These are phyloP conservation scores for Neoniphon sammara DNA, from an alignment of 2,797 vertebrate species.

Conservation along the genomic window DNA sequence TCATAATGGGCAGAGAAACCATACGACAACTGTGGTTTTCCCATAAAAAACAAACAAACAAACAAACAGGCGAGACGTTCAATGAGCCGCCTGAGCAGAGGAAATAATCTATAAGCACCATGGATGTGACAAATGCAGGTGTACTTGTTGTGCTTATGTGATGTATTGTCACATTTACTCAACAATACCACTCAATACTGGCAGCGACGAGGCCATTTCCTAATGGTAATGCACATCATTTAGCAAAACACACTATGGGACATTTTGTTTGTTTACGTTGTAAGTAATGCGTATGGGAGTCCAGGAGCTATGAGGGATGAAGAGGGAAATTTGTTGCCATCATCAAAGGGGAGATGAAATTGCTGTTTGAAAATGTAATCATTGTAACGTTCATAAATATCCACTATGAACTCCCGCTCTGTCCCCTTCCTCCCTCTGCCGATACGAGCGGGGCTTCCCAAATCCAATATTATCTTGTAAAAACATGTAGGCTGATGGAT, in stretches of 20 bases:
- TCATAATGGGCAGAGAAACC: constrained; percentile 5
- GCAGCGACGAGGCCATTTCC: constrained; percentile 42
- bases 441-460: constrained; percentile 49
- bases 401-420: constrained; percentile 29
- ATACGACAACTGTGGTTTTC: background rate
- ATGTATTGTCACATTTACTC: constrained; percentile 55
- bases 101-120: background rate
- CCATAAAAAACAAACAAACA: too few relatives aligned
- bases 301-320: constrained; percentile 62
- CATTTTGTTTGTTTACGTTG: constrained; percentile 69
- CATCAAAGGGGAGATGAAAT: constrained; percentile 38
- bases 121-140: constrained; percentile 7
- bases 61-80: background rate
- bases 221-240: constrained; percentile 71
- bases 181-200: constrained; percentile 48
- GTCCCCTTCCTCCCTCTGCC: constrained; percentile 12
- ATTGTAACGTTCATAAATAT: constrained; percentile 57
- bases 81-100: background rate
- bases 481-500: constrained; percentile 71
- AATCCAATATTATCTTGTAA: constrained; percentile 75
- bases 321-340: constrained; percentile 25
- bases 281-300: constrained; percentile 49
- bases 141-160: constrained; percentile 36
- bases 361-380: constrained; percentile 63
- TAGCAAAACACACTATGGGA: constrained; percentile 61